Evolutionary conservation across 2,888 invertebrate species (phyloP).

Genomic region (Drosophila gaucha): DNA sequence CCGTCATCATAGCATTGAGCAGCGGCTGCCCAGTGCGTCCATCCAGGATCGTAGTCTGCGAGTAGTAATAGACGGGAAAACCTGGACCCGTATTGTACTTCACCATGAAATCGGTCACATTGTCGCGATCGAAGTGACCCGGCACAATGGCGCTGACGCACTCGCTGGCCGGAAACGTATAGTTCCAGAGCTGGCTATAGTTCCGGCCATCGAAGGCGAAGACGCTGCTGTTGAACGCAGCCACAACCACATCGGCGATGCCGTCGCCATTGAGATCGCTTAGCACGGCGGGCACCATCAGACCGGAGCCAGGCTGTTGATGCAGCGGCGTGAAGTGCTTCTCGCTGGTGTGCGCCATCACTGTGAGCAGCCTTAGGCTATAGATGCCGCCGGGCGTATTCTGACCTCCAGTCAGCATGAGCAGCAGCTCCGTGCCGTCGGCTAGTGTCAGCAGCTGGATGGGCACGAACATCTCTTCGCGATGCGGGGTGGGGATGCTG

Average conservation of each 20-base stretch:
- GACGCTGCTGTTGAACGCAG: conserved; percentile 90
- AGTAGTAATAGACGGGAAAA: conserved; percentile 90
- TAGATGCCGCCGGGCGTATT: conserved; percentile 90
- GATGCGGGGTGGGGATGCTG: conserved; percentile 87
- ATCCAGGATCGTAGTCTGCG: conserved; percentile 85
- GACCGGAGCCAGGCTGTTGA: conserved; percentile 87
- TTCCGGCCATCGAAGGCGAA: conserved; percentile 90
- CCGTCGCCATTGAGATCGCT: conserved; percentile 90
- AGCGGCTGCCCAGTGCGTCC: conserved; percentile 82
- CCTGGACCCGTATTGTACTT: conserved; percentile 89
- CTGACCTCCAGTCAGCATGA: conserved; percentile 91
- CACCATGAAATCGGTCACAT: conserved; percentile 91
- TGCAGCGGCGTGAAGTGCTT: conserved; percentile 86
- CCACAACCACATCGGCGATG: conserved; percentile 89
- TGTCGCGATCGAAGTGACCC: conserved; percentile 91
- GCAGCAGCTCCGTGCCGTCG: conserved; percentile 87
- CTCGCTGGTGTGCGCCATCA: conserved; percentile 85
- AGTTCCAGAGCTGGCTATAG: conserved; percentile 90
- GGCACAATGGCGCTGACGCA: conserved; percentile 91
- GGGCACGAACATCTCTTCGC: conserved; percentile 89
- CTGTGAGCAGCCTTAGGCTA: conserved; percentile 86
- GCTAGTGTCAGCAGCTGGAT: conserved; percentile 88
- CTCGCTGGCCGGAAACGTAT: conserved; percentile 88
- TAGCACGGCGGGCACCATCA: conserved; percentile 88
- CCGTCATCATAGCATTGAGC: conserved; percentile 83